phyloP scores from a whole-genome alignment of 2,888 invertebrate genomes.

The Ectemnius lituratus region DNA sequence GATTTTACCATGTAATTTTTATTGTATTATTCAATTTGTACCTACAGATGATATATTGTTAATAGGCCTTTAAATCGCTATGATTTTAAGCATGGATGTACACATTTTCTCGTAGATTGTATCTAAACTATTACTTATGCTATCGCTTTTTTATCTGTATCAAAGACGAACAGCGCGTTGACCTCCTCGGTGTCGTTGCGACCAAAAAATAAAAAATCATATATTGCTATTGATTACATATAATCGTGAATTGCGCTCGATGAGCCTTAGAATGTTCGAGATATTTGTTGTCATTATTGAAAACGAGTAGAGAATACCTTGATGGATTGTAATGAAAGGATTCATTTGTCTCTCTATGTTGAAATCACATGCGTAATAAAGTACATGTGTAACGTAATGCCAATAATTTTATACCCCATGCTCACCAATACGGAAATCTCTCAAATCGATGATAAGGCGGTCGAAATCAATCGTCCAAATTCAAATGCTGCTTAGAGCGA shows the following conservation, averaged over 20 bases:
- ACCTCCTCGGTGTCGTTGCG: constrained; percentile 50
- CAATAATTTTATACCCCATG: not conserved
- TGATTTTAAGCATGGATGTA: constrained; percentile 31
- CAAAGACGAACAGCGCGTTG: constrained; percentile 10
- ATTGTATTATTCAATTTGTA: constrained; percentile 13
- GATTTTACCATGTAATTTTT: constrained; percentile 33
- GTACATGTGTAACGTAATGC: constrained; percentile 65
- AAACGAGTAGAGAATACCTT: constrained; percentile 50
- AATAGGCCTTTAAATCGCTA: constrained; percentile 18
- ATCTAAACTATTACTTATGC: constrained; percentile 23
- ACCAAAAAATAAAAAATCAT: constrained; percentile 24
- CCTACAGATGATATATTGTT: constrained; percentile 7
- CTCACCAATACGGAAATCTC: too few species aligned
- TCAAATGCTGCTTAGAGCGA: too few species aligned
- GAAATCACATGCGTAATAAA: constrained; percentile 65
- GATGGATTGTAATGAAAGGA: constrained; percentile 61
- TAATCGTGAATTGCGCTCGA: constrained; percentile 46
- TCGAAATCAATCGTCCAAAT: too few species aligned
- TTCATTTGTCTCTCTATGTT: constrained; percentile 67
- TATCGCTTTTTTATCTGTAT: constrained; percentile 21
- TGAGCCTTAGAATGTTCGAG: constrained; percentile 47
- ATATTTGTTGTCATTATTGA: constrained; percentile 47
- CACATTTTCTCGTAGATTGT: constrained; percentile 9
- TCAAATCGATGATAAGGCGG: too few species aligned
- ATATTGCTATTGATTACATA: constrained; percentile 24